A percentile compares a stretch with the other conserved stretches of the same genome.
Evolutionary conservation across 30 jellyfish, hydroid and myxozoan species (phyloP).

Genomic region (Turritopsis dohrnii): DNA sequence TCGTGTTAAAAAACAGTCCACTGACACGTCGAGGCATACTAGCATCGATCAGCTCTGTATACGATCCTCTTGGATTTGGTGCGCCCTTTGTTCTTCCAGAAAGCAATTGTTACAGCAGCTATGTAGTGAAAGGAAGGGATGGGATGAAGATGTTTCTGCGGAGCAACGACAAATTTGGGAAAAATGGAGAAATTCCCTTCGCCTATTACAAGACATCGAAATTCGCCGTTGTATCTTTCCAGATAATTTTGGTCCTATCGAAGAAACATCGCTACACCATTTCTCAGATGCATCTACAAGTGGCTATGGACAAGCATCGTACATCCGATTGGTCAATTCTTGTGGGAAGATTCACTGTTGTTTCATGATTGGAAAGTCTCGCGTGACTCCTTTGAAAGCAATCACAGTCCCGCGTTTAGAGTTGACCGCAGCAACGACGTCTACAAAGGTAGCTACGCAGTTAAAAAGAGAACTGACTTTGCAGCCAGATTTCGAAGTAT

Average conservation of each 20-base stretch:
- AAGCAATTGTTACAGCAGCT: conserved; percentile 28
- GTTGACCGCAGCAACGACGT: conserved; percentile 38
- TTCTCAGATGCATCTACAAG: conserved; percentile 36
- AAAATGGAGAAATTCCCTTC: conserved; percentile 30
- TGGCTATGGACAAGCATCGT: conserved; percentile 25
- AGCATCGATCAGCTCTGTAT: conserved; percentile 38
- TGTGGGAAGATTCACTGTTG: conserved; percentile 26
- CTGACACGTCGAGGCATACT: conserved; percentile 37
- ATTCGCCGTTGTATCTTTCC: conserved; percentile 16
- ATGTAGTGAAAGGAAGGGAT: conserved; percentile 1
- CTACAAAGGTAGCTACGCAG: conserved; percentile 31
- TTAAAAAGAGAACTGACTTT: conserved; percentile 32
- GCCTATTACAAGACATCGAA: conserved; percentile 6
- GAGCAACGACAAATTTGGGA: conserved; percentile 31
- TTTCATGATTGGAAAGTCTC: conserved; percentile 44
- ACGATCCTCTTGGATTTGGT: conserved; percentile 45
- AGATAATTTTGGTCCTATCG: neutral
- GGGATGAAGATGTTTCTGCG: conserved; percentile 34
- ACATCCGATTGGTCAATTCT: neutral
- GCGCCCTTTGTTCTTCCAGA: conserved; percentile 31
- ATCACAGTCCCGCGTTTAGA: conserved; percentile 43
- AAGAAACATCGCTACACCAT: conserved; percentile 35
- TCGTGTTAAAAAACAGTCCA: conserved; percentile 25
- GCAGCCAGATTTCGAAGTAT: neutral
- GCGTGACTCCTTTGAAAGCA: conserved; percentile 43